phyloP scores from a whole-genome alignment of 2,888 invertebrate genomes.

The Drosophila demipolita region DNA sequence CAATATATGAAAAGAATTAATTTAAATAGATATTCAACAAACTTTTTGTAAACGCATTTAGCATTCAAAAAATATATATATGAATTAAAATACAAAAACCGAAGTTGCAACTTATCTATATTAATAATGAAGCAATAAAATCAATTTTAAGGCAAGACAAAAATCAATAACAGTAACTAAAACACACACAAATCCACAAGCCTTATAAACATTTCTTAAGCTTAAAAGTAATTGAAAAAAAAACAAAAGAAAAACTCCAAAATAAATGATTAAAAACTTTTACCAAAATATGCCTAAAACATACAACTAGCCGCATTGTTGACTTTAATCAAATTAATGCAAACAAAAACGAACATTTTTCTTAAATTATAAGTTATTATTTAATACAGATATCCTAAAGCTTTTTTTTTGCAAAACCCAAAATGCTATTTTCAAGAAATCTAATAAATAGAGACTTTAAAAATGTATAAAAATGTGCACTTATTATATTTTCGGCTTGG shows the following conservation, averaged over 20 bases:
- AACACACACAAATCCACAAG: conserved; percentile 8
- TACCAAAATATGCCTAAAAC: conserved; percentile 48
- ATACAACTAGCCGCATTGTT: conserved; percentile 55
- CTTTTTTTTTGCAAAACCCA: conserved; percentile 46
- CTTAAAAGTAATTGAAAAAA: conserved; percentile 13
- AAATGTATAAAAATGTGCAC: conserved; percentile 30
- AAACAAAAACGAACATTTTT: conserved; percentile 40
- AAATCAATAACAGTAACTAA: conserved; percentile 12
- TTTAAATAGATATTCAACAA: conserved; percentile 12
- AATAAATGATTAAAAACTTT: conserved; percentile 27
- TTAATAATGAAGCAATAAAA: conserved; percentile 17
- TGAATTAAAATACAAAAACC: conserved; percentile 13
- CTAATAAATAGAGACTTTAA: conserved; percentile 59
- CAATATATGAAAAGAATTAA: conserved; percentile 5
- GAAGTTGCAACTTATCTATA: conserved; percentile 18
- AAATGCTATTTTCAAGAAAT: conserved; percentile 63
- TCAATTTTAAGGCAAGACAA: conserved; percentile 17
- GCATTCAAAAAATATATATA: conserved; percentile 29
- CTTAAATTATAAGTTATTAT: conserved; percentile 50
- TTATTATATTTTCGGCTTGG: background rate
- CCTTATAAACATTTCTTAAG: conserved; percentile 46
- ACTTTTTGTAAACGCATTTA: conserved; percentile 31
- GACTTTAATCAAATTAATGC: conserved; percentile 46
- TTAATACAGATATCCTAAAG: conserved; percentile 19
- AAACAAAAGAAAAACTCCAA: conserved; percentile 2